These are phyloP conservation scores for Platysteira castanea DNA, from an alignment of 2,113 vertebrate species.

Conservation along the genomic window DNA sequence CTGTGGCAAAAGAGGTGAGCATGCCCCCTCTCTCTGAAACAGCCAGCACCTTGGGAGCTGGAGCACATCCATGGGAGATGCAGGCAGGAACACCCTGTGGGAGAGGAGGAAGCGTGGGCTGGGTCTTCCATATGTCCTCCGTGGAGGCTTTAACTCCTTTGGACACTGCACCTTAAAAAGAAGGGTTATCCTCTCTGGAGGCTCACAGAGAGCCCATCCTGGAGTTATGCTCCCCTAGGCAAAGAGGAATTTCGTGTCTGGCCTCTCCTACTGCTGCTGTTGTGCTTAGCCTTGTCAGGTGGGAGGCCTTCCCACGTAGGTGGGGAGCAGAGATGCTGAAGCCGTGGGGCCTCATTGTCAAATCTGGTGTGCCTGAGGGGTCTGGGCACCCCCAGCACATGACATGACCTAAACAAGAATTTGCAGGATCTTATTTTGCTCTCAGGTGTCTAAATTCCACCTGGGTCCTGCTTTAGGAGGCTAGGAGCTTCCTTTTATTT, in stretches of 20 bases:
- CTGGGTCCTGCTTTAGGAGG: neutral
- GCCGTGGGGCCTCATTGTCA: neutral
- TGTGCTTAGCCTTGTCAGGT: neutral
- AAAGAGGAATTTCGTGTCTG: neutral
- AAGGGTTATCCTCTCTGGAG: neutral
- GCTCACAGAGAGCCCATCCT: neutral
- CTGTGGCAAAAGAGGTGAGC: constrained; percentile 8
- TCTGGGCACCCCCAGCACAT: neutral
- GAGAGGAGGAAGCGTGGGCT: neutral
- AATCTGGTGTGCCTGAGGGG: neutral
- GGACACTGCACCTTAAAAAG: neutral
- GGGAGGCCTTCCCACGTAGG: neutral
- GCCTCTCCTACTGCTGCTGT: neutral
- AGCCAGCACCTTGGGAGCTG: neutral
- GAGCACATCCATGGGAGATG: neutral
- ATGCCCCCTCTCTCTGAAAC: neutral
- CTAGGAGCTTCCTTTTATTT: neutral
- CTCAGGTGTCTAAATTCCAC: neutral
- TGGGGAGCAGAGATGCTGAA: neutral
- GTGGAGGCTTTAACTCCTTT: neutral
- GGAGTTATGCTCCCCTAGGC: neutral
- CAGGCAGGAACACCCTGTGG: neutral
- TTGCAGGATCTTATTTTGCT: neutral
- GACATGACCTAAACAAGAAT: neutral
- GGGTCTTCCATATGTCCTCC: neutral